Evolutionary conservation across 2,797 vertebrate species (phyloP).

Genomic region (Microtus californicus): DNA sequence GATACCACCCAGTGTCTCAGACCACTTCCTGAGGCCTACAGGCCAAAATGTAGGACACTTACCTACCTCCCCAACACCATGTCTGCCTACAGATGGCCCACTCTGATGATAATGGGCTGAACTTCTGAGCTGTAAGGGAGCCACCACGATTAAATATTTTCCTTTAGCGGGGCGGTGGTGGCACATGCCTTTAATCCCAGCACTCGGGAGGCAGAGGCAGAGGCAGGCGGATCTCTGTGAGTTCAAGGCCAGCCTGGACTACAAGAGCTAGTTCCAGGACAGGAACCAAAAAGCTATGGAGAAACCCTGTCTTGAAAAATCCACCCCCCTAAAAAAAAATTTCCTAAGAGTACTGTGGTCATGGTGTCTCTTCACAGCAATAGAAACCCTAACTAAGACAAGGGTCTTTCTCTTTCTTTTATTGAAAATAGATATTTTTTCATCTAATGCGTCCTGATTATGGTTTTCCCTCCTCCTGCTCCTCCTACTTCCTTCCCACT

Average conservation of each 20-base stretch:
- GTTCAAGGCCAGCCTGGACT: no score
- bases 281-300: no score
- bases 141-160: background rate
- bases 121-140: background rate
- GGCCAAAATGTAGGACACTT: background rate
- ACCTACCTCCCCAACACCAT: background rate
- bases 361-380: background rate
- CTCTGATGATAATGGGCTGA: background rate
- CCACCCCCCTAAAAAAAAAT: no score
- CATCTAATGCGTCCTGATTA: background rate
- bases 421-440: background rate
- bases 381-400: background rate
- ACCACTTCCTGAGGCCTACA: background rate
- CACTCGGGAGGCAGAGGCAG: no score
- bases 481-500: background rate
- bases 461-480: background rate
- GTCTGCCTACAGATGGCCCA: background rate
- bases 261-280: no score
- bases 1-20: background rate
- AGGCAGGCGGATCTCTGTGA: no score
- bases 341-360: background rate
- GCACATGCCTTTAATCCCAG: no score
- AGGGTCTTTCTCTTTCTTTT: background rate
- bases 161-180: background rate
- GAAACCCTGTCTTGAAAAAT: no score